Evolutionary conservation across 2,888 invertebrate species (phyloP), one percentile per base, ranked within the genome.

Genomic region (Oligia fasciuncula): DNA sequence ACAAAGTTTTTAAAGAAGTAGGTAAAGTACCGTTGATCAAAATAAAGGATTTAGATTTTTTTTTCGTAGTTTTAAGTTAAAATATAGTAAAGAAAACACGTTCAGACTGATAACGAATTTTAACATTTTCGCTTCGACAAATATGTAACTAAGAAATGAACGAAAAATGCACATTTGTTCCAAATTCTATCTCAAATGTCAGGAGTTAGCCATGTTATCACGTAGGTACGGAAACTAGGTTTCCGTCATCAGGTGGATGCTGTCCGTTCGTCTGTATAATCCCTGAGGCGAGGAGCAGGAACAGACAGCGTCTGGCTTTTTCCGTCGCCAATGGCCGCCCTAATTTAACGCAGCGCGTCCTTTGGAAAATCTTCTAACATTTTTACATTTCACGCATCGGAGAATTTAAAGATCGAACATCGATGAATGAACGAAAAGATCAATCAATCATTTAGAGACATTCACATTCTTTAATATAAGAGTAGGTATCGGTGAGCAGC

Each of bases 221-320:
- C 19, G 9, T 13, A 29, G 11, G 6, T 40, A 72, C 23, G 29
- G 46, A 57, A 74, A 74, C 17, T 8, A 68, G 13, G 67, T 68
- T 68, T 76, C 51, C 29, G 29, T 62, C n/a, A 14, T 67, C 46
- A 66, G 23, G 76, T 51, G 17, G 17, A 68, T 78, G 51, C 29
- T 63, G 51, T 35, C 51, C 29, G 17, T n/a, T 43, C 67, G 29
- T 57, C 57, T 49, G 57, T 29, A 11, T 74, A 67, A 62, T 60
- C 13, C 13, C 67, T 49, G n/a, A 6, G 19, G 49, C n/a, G n/a
- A 23, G 17, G 54, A n/a, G 35, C 13, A 65, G 46, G 43, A 35
- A 46, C 3, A 51, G n/a, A 35, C 35, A 46, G 51, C 14, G n/a
- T 35, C 29, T 57, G 19, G 23, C 29, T 29, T 40, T 11, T n/a